Percentiles rank a stretch among this genome's conserved stretches.
Evolutionary conservation across 2,888 invertebrate genomes (phyloP).

Genomic region (Mimachlamys varia): DNA sequence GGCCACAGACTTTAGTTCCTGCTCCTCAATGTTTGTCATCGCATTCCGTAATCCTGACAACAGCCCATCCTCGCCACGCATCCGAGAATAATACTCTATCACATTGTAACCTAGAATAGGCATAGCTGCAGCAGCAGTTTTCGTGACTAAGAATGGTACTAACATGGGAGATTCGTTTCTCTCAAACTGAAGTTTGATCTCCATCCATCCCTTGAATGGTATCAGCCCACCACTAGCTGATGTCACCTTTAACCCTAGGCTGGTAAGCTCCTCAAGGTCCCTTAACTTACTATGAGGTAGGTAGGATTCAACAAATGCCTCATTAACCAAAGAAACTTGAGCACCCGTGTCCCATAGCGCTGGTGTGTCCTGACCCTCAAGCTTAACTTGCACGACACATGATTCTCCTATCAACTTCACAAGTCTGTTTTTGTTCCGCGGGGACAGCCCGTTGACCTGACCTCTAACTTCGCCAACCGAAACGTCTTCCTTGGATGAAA

Average conservation of each 20-base stretch:
- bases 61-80: background rate
- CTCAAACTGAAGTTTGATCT: constrained; percentile 32
- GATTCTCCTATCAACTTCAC: constrained; percentile 40
- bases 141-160: constrained; percentile 45
- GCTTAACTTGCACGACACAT: constrained; percentile 7
- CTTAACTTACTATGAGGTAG: constrained; percentile 31
- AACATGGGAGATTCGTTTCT: background rate
- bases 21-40: background rate
- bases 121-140: background rate
- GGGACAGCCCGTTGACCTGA: background rate
- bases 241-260: constrained; percentile 16
- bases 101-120: constrained; percentile 51
- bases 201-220: constrained; percentile 44
- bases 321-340: constrained; percentile 45
- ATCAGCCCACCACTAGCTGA: constrained; percentile 43
- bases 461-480: background rate
- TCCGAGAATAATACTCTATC: constrained; percentile 1
- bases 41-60: background rate
- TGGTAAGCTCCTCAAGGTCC: constrained; percentile 37
- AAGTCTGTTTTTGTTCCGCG: constrained; percentile 6
- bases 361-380: background rate
- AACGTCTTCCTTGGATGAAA: background rate
- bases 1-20: background rate
- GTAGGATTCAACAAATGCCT: background rate
- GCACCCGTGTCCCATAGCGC: constrained; percentile 50